Evolutionary conservation across 1,140 invertebrate species (phyloP).

Genomic region (Mercenaria mercenaria): DNA sequence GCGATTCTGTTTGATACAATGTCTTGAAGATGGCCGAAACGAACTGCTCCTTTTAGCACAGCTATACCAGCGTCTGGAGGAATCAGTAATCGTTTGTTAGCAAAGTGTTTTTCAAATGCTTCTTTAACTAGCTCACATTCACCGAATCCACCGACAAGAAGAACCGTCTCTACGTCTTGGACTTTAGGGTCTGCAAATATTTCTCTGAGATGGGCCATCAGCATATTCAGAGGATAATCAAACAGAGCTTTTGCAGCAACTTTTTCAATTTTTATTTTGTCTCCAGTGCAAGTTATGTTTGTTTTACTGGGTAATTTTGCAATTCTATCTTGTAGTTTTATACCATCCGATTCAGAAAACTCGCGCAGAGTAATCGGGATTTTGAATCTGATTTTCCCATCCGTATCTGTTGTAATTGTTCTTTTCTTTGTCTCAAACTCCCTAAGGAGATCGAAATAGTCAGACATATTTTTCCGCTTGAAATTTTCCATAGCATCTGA

Average conservation of each 20-base stretch:
- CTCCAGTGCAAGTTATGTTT: background rate
- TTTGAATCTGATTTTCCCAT: background rate
- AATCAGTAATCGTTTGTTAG: background rate
- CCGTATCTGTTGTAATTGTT: background rate
- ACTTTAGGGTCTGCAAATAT: background rate
- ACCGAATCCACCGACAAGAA: too few species aligned
- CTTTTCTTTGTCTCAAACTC: too few species aligned
- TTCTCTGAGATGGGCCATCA: background rate
- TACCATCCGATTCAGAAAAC: background rate
- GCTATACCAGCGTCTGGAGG: too few species aligned
- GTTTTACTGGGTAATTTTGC: background rate
- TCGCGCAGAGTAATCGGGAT: background rate
- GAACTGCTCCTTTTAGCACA: too few species aligned
- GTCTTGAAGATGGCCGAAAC: too few species aligned
- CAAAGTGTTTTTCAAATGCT: background rate
- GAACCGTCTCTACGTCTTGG: background rate
- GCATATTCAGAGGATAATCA: background rate
- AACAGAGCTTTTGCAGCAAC: background rate
- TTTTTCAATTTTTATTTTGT: background rate
- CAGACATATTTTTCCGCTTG: too few species aligned
- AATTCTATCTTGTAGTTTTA: background rate
- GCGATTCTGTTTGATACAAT: too few species aligned
- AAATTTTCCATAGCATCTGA: too few species aligned
- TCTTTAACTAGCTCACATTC: background rate
- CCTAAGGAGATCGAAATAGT: too few species aligned